phyloP scores from a whole-genome alignment of 2,113 vertebrate genomes.

The Lycocorax pyrrhopterus region DNA sequence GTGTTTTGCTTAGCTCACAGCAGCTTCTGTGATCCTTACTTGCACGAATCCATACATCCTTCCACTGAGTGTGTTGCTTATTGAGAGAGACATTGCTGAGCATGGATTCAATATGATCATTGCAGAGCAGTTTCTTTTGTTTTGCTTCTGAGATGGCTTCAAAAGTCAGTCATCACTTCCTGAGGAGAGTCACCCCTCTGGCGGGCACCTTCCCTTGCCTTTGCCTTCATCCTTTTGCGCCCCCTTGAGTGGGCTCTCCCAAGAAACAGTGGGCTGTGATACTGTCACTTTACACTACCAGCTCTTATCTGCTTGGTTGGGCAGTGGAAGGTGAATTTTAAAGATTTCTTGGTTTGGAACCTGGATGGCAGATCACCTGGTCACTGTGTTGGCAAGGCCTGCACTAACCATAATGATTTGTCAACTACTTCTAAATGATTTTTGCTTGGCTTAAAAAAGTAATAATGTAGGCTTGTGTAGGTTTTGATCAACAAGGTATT shows the following conservation, averaged over 20 bases:
- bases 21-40: not conserved
- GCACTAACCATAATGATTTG: not conserved
- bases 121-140: not conserved
- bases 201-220: not conserved
- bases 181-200: not conserved
- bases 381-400: not conserved
- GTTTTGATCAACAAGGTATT: not conserved
- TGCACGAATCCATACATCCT: not conserved
- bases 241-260: not conserved
- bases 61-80: not conserved
- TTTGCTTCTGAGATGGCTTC: not conserved
- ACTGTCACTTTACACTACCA: not conserved
- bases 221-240: not conserved
- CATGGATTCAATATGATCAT: not conserved
- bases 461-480: not conserved
- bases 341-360: not conserved
- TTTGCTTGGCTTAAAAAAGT: not conserved
- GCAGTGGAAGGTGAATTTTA: not conserved
- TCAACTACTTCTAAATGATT: not conserved
- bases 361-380: not conserved
- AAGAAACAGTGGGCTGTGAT: not conserved
- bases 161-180: not conserved
- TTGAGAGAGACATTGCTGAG: not conserved
- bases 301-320: not conserved
- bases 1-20: slow-evolving; percentile 1